Base-by-base conservation (phyloP, 2,888 invertebrate species). In the Parelbella ahira region DNA sequence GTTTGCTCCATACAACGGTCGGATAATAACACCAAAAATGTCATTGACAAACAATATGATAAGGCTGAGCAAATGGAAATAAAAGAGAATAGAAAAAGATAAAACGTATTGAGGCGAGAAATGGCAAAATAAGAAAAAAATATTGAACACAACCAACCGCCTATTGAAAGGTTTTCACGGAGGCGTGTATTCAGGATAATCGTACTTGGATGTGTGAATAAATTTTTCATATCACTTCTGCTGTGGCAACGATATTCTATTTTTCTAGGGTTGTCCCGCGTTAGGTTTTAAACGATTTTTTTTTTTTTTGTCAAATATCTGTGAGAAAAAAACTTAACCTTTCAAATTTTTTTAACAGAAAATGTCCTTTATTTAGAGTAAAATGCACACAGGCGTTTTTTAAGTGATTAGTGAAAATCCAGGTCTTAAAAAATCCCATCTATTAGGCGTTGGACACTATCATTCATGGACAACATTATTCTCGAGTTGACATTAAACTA, bases 171-270 rank as follows among this genome's bases (percentile, higher is more conserved):
- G 37, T 37, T 37, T 37, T 28, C 21, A 15, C n/a, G 21, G 21
- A 37, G 12, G 20, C 37, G 37, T 36, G 25, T 37, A 37, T 28
- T 37, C 37, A 28, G 28, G 28, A 37, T 37, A 37, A 37, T 37
- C 37, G 37, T 9, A 9, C 28, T 20, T 20, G 19, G 7, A 37
- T 29, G 28, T 27, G 42, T 51, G 51, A 49, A 51, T 51, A 51
- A 45, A 44, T 49, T 51, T 45, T 45, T 51, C 49, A 49, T 45
- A 45, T 49, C 45, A 47, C 37, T 37, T 28, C 37, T 28, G 27
- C 27, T 25, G 27, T 37, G 27, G 27, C 27, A 20, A 37, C 27
- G 37, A 37, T 37, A 28, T 28, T 37, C 12, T 27, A 18, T 20
- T 7, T 20, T 4, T 5, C 7, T 8, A 36, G 25, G 36, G 36